Evolutionary conservation across 2,797 vertebrate species (phyloP).

Genomic region (Percopsis omiscomaycus): DNA sequence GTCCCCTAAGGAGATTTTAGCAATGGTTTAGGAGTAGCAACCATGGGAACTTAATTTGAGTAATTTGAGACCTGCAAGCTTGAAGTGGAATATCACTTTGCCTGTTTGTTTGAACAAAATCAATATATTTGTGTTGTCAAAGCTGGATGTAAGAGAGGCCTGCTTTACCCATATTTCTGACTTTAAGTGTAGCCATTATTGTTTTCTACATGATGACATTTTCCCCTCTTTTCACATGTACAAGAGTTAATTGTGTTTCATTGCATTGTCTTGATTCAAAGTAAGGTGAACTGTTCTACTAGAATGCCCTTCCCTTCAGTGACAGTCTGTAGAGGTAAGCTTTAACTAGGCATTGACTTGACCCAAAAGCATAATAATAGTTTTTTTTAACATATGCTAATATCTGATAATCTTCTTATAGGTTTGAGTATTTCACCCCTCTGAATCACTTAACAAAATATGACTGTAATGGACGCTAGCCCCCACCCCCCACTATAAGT

Average conservation of each 20-base stretch:
- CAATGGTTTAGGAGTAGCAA: conserved; percentile 73
- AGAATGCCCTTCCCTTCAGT: not conserved
- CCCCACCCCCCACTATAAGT: conserved; percentile 60
- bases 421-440: conserved; percentile 61
- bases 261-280: not conserved
- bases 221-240: too few relatives aligned
- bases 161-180: not conserved
- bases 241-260: not conserved
- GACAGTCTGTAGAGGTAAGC: conserved; percentile 42
- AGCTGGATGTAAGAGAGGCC: not conserved
- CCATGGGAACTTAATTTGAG: conserved; percentile 42
- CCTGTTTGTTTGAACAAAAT: not conserved
- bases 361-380: conserved; percentile 66
- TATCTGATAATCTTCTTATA: conserved; percentile 77
- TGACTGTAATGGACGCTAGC: conserved; percentile 68
- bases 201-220: too few relatives aligned
- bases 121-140: not conserved
- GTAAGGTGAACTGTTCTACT: not conserved
- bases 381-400: conserved; percentile 77
- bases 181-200: not conserved
- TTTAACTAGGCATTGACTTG: conserved; percentile 74
- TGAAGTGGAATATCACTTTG: conserved; percentile 1
- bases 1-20: conserved; percentile 80
- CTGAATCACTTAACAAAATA: conserved; percentile 74
- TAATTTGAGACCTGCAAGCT: conserved; percentile 23